Evolutionary conservation across 2,888 invertebrate genomes (phyloP).

Genomic region (Phyto melanocephala): DNA sequence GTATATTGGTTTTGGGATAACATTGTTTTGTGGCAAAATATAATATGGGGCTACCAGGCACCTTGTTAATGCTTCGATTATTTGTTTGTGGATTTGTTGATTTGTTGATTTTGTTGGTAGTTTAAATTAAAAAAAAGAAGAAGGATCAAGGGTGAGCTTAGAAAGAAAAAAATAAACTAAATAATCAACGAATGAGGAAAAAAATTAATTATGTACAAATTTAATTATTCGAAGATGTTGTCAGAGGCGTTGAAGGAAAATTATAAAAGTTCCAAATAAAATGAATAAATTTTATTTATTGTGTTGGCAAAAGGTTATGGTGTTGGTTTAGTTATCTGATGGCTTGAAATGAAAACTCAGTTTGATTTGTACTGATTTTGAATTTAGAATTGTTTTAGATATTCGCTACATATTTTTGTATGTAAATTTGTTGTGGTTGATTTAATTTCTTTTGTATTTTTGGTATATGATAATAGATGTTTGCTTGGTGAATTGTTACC

Average conservation of each 20-base stretch:
- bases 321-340: constrained; percentile 36
- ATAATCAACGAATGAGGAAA: neutral
- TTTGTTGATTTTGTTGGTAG: neutral
- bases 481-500: constrained; percentile 80
- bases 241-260: constrained; percentile 24
- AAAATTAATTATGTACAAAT: neutral
- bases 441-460: constrained; percentile 40
- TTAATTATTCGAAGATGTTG: neutral
- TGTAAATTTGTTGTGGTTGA: constrained; percentile 14
- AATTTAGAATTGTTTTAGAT: neutral
- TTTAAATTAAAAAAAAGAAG: neutral
- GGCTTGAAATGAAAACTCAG: constrained; percentile 40
- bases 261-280: constrained; percentile 27
- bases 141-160: neutral
- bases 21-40: neutral
- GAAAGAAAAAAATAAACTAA: neutral
- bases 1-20: too few species aligned
- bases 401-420: neutral
- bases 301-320: constrained; percentile 27
- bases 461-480: constrained; percentile 44
- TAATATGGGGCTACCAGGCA: constrained; percentile 39
- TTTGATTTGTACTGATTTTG: constrained; percentile 51
- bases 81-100: neutral
- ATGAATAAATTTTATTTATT: neutral
- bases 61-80: neutral